Evolutionary conservation across 2,797 vertebrate species (phyloP), one percentile per base, ranked within the genome.

Genomic region (Channa striata): DNA sequence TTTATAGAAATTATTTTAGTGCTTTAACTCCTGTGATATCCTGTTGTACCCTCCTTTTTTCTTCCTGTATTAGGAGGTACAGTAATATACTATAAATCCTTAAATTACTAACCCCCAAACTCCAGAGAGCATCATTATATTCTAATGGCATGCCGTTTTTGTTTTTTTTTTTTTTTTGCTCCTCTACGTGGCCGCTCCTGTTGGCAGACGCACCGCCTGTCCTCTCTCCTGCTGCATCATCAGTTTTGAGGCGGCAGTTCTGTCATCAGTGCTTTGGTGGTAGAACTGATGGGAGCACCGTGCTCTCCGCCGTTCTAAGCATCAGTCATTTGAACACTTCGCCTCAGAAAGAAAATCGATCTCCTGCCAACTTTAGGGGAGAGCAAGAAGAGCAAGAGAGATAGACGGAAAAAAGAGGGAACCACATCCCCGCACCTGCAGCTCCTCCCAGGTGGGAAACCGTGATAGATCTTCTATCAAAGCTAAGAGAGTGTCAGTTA

Each of bases 311-410:
- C 49, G 78, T 68, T 86, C 82, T 71, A 47, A 79, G 74, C 87
- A 91, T 92, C 88, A 91, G 81, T 92, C 89, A 91, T 92, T 74
- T 74, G 83, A 90, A 85, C 87, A 87, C 87, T 85, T 83, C 21
- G 83, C 90, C 87, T 82, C 78, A 58, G 89, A 87, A 91, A 83
- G 74, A 73, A 88, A 91, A 92, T 90, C 82, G 91, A 92, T 91
- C 87, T 86, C 81, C 87, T 88, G 90, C 87, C 90, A 91, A 77
- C 74, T 84, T 84, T 74, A 64, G 66, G 80, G 60, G 65, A 61
- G 82, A 84, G 68, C 36, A 30, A 68, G 65, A 54, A 50, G 75
- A 83, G 81, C 36, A 4, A 47, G 69, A 70, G 65, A 72, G 76
- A 82, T 50, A 34, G 69, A 56, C 44, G 58, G 73, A 62, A 56